phyloP scores from a whole-genome alignment of 1,140 invertebrate genomes.

The Apocrypta bakeri region DNA sequence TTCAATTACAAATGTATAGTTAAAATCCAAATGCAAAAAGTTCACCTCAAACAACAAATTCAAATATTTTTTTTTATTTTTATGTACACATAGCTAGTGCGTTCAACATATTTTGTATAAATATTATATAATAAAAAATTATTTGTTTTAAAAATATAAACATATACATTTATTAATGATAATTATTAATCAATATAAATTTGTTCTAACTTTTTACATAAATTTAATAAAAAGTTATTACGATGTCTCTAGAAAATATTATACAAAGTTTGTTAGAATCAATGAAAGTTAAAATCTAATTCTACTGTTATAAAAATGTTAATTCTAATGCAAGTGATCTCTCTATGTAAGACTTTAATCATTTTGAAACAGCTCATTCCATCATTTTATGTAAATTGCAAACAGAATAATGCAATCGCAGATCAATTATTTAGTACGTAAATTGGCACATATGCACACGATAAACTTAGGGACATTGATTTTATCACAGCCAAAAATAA shows the following conservation, averaged over 20 bases:
- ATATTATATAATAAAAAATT: background rate
- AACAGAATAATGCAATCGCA: background rate
- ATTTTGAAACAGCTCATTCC: background rate
- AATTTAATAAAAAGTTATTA: background rate
- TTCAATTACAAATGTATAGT: slow-evolving; percentile 33
- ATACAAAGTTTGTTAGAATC: background rate
- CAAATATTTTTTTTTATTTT: background rate
- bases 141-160: slow-evolving; percentile 3
- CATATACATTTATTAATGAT: background rate
- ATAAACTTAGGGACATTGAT: background rate
- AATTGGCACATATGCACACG: background rate
- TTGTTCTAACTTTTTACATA: background rate
- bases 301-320: background rate
- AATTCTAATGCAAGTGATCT: background rate
- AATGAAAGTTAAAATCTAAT: background rate
- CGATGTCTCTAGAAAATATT: background rate
- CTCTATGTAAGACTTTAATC: background rate
- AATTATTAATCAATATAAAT: background rate
- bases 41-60: slow-evolving; percentile 36
- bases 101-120: slow-evolving; percentile 5
- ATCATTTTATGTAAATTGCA: background rate
- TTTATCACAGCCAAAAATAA: background rate
- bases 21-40: slow-evolving; percentile 41
- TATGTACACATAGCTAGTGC: background rate
- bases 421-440: background rate